Base-by-base conservation (phyloP, 2,888 invertebrate genomes). In the Palloptera scutellata region DNA sequence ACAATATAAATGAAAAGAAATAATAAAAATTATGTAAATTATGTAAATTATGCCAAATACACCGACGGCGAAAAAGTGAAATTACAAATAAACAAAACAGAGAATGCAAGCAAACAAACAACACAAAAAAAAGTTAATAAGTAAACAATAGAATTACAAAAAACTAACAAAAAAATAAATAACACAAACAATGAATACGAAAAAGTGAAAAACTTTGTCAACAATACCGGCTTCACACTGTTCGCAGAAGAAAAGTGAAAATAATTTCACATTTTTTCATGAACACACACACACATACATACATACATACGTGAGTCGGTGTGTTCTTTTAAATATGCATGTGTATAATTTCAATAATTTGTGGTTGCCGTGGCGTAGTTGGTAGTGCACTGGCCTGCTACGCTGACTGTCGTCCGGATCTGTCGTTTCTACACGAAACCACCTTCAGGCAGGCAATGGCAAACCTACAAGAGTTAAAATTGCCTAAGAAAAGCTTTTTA, bases 121-220 rank as follows among this genome's bases (percentile, higher is more conserved):
- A n/a, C n/a, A 30, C n/a, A 61, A 61, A n/a, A 61, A n/a, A n/a
- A n/a, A n/a, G n/a, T n/a, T n/a, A n/a, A n/a, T n/a, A 17, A 45
- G 4, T n/a, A 30, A 19, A 61, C 13, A 12, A 61, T 13, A 17
- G 45, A 13, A 45, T 45, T 19, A 19, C 43, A 51, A 52, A 52
- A 61, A 61, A 61, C n/a, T 13, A 52, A n/a, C n/a, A n/a, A n/a
- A n/a, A n/a, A n/a, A 51, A 20, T 48, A 13, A 20, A 17, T 61
- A 61, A 52, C 51, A 61, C 13, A 30, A 51, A 61, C 6, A 52
- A 48, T 61, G 9, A 51, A 40, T 1, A 30, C 3, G 8, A 11
- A 12, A 12, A 15, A 53, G 1, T 13, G 17, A 58, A 58, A 58
- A 20, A 40, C 30, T 30, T 30, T 30, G 30, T 30, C 30, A 30